Evolutionary conservation across 2,113 vertebrate species (phyloP).

Genomic region (Alouatta palliata): DNA sequence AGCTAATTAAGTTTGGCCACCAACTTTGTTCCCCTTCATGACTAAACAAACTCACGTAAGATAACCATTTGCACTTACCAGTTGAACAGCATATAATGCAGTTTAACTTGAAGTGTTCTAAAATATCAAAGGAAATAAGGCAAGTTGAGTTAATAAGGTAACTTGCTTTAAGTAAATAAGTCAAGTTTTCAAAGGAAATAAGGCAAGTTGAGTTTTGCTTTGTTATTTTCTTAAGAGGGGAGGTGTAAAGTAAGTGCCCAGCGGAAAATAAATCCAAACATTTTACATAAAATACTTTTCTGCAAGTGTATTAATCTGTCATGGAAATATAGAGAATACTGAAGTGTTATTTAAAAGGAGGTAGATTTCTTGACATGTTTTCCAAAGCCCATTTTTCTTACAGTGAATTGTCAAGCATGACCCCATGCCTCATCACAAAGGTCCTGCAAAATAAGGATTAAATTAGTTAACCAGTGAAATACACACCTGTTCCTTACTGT

Average conservation of each 20-base stretch:
- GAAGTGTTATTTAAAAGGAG: neutral
- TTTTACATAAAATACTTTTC: constrained; percentile 10
- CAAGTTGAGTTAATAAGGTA: no score
- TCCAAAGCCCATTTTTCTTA: neutral
- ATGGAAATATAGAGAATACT: neutral
- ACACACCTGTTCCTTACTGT: neutral
- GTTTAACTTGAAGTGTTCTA: neutral
- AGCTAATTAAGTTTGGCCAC: neutral
- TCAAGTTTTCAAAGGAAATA: neutral
- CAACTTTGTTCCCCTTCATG: neutral
- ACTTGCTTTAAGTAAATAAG: no score
- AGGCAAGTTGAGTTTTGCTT: neutral
- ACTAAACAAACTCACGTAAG: neutral
- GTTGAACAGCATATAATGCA: neutral
- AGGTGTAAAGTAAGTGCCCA: neutral
- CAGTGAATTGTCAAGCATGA: neutral
- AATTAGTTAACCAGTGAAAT: neutral
- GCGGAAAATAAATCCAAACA: neutral
- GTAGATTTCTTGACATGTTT: neutral
- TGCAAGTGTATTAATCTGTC: neutral
- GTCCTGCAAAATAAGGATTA: neutral
- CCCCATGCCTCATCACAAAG: neutral
- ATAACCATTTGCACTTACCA: neutral
- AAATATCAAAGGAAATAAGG: neutral
- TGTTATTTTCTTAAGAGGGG: neutral